phyloP scores from a whole-genome alignment of 2,797 vertebrate genomes.

The Simalia tracyae region DNA sequence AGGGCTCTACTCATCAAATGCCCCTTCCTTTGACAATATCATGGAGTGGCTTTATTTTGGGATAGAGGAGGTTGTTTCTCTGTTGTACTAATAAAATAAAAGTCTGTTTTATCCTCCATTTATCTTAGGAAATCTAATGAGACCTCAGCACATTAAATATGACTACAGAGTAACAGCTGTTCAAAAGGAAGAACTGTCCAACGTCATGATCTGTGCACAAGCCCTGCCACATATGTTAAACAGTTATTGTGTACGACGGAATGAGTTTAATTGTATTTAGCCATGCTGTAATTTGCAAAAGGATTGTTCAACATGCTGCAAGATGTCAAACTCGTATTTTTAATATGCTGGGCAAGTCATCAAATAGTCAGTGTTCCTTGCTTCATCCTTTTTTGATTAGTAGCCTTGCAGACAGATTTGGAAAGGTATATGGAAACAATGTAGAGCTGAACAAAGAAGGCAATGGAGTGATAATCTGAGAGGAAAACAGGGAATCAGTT shows the following conservation, averaged over 20 bases:
- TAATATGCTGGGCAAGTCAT: constrained; percentile 70
- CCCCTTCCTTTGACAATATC: background rate
- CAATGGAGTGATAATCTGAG: constrained; percentile 72
- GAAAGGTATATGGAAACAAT: constrained; percentile 72
- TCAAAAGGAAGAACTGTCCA: constrained; percentile 38
- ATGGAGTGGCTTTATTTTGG: constrained; percentile 13
- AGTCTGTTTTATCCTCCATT: constrained; percentile 50
- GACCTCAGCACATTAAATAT: constrained; percentile 40
- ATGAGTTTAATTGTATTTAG: constrained; percentile 69
- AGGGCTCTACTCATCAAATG: constrained; percentile 21
- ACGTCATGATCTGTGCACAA: constrained; percentile 52
- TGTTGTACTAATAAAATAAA: constrained; percentile 36
- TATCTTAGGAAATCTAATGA: constrained; percentile 49
- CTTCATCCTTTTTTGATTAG: constrained; percentile 72
- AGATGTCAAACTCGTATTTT: constrained; percentile 74
- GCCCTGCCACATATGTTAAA: constrained; percentile 67
- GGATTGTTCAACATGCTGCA: constrained; percentile 68
- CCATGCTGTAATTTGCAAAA: constrained; percentile 64
- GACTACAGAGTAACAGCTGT: constrained; percentile 55
- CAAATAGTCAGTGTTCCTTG: constrained; percentile 71
- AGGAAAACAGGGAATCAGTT: constrained; percentile 70
- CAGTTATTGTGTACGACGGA: constrained; percentile 63
- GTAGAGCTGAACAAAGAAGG: constrained; percentile 70
- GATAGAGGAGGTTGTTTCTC: constrained; percentile 16
- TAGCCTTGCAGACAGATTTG: constrained; percentile 65